Base-by-base conservation (phyloP, 2,888 invertebrate genomes). In the Metopia argyrocephala region DNA sequence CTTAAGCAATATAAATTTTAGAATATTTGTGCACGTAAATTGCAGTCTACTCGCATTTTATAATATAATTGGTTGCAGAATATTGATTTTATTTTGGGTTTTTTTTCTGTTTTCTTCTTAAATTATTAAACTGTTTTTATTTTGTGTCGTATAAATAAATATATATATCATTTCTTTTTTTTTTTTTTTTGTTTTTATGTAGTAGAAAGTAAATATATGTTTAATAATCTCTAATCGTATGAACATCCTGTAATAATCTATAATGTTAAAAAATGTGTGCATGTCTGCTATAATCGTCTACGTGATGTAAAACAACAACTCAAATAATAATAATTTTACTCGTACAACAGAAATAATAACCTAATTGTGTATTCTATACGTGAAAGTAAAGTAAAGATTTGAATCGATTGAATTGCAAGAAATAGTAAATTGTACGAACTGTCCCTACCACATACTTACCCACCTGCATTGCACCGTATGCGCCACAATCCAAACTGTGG, bases 21-120 rank as follows among this genome's bases (percentile, higher is more conserved):
- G 70, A 69, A 76, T 74, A 82, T 75, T 80, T 83, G 73, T 83
- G 82, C 83, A 82, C 82, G 83, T 79, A 83, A 81, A 80, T 76
- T 75, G 82, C 83, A 82, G 82, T 71, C 56, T 68, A 74, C 64
- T n/a, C n/a, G n/a, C n/a, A n/a, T 38, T 70, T 59, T 64, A 62
- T 23, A 80, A 69, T 59, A 48, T 69, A 48, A 68, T 75, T 75
- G 75, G 75, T 76, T 74, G 59, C n/a, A 23, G 59, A 50, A 54
- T 59, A 31, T 71, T 48, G 31, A 62, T 56, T 76, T 45, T 65
- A 50, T 66, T 50, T 76, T 69, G 54, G 54, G 56, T 79, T 65
- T 66, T 5, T 59, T 48, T 81, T 62, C 68, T 68, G 21, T 46
- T 68, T 75, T 70, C 64, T n/a, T 28, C 38, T 38, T 12, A 15